These are phyloP conservation scores for Shargacucullia verbasci DNA, from an alignment of 2,888 invertebrate species.

Conservation along the genomic window DNA sequence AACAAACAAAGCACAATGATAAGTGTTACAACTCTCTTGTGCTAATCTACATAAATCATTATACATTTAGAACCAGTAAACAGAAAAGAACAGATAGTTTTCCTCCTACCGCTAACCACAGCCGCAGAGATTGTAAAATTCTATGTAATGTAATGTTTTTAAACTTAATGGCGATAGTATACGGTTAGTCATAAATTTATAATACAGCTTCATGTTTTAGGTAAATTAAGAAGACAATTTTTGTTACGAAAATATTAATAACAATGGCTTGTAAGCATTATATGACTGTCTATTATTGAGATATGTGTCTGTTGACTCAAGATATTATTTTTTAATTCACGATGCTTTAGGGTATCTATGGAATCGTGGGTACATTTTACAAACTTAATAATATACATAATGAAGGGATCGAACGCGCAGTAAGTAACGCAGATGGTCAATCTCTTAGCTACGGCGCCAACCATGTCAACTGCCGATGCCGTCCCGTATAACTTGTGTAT, in stretches of 20 bases:
- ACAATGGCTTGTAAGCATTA: slow-evolving; percentile 17
- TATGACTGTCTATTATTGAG: slow-evolving; percentile 36
- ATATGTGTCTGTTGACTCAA: slow-evolving; percentile 19
- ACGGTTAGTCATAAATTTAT: neutral
- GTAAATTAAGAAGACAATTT: slow-evolving; percentile 4
- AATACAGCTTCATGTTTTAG: neutral
- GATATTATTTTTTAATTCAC: no score
- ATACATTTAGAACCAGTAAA: slow-evolving; percentile 15
- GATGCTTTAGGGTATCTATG: no score
- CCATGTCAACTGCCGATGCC: no score
- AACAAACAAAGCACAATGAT: slow-evolving; percentile 22
- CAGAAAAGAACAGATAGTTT: slow-evolving; percentile 20
- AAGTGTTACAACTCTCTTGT: slow-evolving; percentile 1
- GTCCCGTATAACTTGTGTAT: no score
- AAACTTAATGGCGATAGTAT: neutral
- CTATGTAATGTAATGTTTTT: slow-evolving; percentile 23
- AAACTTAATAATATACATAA: no score
- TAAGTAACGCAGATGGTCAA: no score
- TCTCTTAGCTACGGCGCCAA: no score
- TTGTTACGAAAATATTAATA: slow-evolving; percentile 25
- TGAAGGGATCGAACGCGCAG: no score
- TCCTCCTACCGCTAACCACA: slow-evolving; percentile 17
- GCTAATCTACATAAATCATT: slow-evolving; percentile 22
- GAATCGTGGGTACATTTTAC: no score
- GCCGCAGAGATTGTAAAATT: neutral